phyloP scores from a whole-genome alignment of 2,888 invertebrate species.

The Coecobrya sp. region DNA sequence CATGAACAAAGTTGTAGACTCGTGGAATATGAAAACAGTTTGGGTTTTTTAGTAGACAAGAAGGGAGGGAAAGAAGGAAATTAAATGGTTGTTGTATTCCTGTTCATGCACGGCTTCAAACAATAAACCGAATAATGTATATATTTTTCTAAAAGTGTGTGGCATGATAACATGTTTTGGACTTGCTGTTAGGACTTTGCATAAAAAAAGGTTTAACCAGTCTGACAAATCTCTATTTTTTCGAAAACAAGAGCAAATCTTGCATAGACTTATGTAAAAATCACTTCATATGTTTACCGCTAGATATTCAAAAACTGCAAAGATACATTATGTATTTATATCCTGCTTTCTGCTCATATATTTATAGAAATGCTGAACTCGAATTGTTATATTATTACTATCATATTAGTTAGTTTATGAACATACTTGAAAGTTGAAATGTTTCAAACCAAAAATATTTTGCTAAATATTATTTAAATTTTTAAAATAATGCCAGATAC shows the following conservation, averaged over 20 bases:
- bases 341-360: no score
- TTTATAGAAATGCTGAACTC: no score
- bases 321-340: no score
- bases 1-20: neutral
- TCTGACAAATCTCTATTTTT: neutral
- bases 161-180: neutral
- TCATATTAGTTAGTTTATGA: no score
- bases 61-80: neutral
- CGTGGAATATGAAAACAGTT: neutral
- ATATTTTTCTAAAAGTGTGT: neutral
- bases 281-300: no score
- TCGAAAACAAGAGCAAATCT: neutral
- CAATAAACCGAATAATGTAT: slow-evolving; percentile 32
- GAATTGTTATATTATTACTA: no score
- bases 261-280: neutral
- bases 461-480: no score
- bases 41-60: neutral
- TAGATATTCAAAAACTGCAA: no score
- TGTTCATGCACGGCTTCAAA: neutral
- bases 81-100: neutral
- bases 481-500: no score
- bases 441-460: no score
- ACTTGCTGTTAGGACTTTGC: neutral
- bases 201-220: neutral
- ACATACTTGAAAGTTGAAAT: no score